A percentile compares a stretch with the other conserved stretches of the same genome.
These are phyloP conservation scores for Pungitius pungitius DNA, from an alignment of 2,113 vertebrate species.

Conservation along the genomic window DNA sequence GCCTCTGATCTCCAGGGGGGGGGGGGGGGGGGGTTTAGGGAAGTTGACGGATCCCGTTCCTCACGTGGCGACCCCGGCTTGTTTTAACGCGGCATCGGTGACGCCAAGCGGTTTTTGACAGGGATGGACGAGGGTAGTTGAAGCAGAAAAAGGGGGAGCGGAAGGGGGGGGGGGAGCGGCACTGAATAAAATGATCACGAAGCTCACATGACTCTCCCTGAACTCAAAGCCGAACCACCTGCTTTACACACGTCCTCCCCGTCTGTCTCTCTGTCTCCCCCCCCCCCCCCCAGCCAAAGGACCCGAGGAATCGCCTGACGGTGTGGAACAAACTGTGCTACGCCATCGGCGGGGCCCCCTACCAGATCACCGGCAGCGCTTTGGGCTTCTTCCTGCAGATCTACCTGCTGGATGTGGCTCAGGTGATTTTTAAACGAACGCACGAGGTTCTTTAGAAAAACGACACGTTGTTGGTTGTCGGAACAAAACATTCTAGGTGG, in stretches of 20 bases:
- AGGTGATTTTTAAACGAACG: constrained; percentile 78
- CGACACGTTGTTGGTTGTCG: background rate
- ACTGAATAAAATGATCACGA: constrained; percentile 3
- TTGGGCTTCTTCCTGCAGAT: constrained; percentile 96
- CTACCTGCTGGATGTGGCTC: constrained; percentile 91
- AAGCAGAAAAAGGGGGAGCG: background rate
- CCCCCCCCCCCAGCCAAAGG: constrained; percentile 52
- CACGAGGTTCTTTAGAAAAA: background rate
- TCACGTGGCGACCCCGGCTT: constrained; percentile 2
- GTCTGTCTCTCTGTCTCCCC: constrained; percentile 22
- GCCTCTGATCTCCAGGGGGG: too few species aligned
- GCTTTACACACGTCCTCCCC: background rate
- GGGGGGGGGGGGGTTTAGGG: too few species aligned
- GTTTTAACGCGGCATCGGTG: constrained; percentile 4
- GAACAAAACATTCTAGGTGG: background rate
- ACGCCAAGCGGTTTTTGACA: background rate
- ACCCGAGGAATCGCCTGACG: constrained; percentile 77
- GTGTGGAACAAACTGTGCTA: constrained; percentile 91
- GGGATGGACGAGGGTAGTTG: constrained; percentile 4
- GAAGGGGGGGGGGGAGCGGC: too few species aligned
- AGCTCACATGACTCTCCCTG: background rate
- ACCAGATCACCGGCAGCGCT: constrained; percentile 92
- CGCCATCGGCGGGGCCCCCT: constrained; percentile 91
- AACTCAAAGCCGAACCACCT: background rate
- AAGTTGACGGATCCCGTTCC: constrained; percentile 25